Conservation (phyloP, 2,797 vertebrate genomes). For the Geotrypetes seraphini region DNA sequence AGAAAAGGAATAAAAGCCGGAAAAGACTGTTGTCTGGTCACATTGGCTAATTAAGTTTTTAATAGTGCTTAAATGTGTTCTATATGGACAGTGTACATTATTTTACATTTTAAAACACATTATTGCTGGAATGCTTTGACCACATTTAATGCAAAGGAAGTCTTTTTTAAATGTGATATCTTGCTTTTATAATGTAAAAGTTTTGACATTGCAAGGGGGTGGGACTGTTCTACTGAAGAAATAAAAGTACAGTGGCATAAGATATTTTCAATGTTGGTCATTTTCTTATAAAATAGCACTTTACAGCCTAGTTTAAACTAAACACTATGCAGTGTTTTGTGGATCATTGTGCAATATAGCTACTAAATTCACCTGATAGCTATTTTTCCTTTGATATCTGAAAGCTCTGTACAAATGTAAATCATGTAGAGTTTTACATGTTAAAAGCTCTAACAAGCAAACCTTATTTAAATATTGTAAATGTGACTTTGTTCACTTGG, state of each 20-base stretch:
- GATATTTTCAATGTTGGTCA: slow-evolving; percentile 13
- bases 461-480: slow-evolving; percentile 33
- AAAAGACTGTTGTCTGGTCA: too few species aligned
- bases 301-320: slow-evolving; percentile 62
- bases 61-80: too few species aligned
- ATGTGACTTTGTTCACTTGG: slow-evolving; percentile 20
- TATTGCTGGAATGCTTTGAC: slow-evolving; percentile 15
- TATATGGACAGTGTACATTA: too few species aligned
- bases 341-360: slow-evolving; percentile 63
- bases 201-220: slow-evolving; percentile 1
- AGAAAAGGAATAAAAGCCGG: too few species aligned
- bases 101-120: too few species aligned
- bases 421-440: slow-evolving; percentile 28
- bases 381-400: slow-evolving; percentile 22
- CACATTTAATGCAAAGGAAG: slow-evolving; percentile 14
- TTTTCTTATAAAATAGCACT: slow-evolving; percentile 62
- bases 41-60: too few species aligned
- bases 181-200: background rate
- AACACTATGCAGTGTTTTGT: slow-evolving; percentile 46
- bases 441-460: slow-evolving; percentile 41
- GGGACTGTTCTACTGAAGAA: slow-evolving; percentile 8
- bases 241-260: slow-evolving; percentile 13
- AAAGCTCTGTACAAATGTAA: slow-evolving; percentile 21
- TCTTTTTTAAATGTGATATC: slow-evolving; percentile 9
- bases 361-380: slow-evolving; percentile 18